Conservation (phyloP, 2,797 vertebrate species). For the Gouania willdenowi region DNA sequence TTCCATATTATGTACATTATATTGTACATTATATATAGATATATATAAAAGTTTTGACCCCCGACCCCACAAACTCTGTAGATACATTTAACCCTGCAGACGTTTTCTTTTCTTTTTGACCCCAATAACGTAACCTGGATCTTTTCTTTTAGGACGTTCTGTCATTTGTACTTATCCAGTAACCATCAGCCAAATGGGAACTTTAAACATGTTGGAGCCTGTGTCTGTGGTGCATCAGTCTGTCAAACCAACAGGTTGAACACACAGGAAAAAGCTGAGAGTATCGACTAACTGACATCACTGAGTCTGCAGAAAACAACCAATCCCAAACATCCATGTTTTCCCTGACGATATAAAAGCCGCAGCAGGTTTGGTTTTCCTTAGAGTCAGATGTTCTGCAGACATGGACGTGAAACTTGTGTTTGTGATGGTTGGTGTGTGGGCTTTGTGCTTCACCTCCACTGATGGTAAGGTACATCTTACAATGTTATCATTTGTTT, state of each 20-base stretch:
- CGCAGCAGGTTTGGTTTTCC: neutral
- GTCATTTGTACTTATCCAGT: neutral
- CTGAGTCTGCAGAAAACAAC: neutral
- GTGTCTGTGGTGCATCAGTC: neutral
- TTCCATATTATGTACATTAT: too few relatives aligned
- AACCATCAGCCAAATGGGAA: constrained; percentile 10
- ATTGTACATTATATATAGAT: too few relatives aligned
- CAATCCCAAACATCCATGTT: neutral
- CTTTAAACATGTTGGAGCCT: constrained; percentile 31
- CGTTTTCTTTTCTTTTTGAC: neutral
- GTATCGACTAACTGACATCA: neutral
- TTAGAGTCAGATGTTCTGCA: neutral
- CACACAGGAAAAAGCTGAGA: neutral
- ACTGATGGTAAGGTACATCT: constrained; percentile 71
- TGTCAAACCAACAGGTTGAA: neutral
- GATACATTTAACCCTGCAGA: too few relatives aligned
- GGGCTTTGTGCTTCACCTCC: constrained; percentile 34
- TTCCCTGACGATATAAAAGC: constrained; percentile 25
- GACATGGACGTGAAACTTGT: constrained; percentile 62
- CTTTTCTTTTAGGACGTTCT: neutral
- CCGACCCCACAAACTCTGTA: too few relatives aligned
- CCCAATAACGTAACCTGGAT: neutral
- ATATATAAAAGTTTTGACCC: too few relatives aligned
- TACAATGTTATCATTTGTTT: too few relatives aligned
- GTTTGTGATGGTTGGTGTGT: constrained; percentile 37